Percentiles rank a stretch among this genome's conserved stretches.
These are phyloP conservation scores for Platyscapa corneri DNA, from an alignment of 1,140 invertebrate species.

Conservation along the genomic window DNA sequence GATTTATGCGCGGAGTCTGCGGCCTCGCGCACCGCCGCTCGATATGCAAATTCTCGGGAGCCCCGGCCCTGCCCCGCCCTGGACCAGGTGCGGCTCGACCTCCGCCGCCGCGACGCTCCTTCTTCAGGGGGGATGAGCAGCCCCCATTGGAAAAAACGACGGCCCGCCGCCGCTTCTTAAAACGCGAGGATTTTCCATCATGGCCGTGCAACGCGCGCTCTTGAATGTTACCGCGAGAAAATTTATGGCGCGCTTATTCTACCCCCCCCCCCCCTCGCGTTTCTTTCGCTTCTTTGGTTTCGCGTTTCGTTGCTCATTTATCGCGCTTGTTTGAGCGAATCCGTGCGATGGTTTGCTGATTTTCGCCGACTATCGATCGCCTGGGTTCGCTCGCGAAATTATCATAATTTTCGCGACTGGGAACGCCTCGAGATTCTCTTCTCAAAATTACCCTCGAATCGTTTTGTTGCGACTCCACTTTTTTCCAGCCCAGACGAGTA, in stretches of 20 bases:
- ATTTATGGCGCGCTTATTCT: neutral
- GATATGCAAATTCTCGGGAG: neutral
- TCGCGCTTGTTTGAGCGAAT: slow-evolving; percentile 1
- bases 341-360: neutral
- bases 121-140: neutral
- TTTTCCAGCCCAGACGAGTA: no score
- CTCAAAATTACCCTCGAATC: no score
- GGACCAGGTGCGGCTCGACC: no score
- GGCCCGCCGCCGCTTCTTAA: neutral
- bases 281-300: slow-evolving; percentile 5
- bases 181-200: slow-evolving; percentile 31
- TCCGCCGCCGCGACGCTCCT: no score
- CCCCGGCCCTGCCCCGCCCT: no score
- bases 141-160: neutral
- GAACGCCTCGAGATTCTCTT: no score
- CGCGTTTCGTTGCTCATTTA: neutral
- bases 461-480: no score
- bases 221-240: neutral
- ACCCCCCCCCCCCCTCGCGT: neutral
- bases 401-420: no score
- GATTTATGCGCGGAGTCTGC: slow-evolving; percentile 31
- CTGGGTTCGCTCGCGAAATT: no score
- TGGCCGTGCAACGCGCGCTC: neutral
- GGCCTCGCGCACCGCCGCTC: slow-evolving; percentile 33
- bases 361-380: no score